Evolutionary conservation across 2,113 vertebrate genomes (phyloP), one percentile per base, ranked within the genome.

Genomic region (Scomber scombrus): DNA sequence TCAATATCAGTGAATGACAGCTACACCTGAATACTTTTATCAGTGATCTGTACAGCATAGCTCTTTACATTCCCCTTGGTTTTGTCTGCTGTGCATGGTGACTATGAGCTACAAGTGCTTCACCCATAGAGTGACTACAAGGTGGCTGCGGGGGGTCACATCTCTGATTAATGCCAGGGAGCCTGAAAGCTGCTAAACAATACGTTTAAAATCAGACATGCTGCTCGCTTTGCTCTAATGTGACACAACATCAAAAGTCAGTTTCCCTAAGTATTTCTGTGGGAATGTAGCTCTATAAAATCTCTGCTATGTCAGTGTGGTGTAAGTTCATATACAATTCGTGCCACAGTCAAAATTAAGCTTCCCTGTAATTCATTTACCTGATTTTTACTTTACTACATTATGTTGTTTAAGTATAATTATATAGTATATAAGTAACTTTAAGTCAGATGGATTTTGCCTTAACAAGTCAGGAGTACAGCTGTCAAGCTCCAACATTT

Each of bases 1-100:
- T 77, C 55, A 62, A 18, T 66, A 60, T 65, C 26, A 55, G 19
- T 75, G 34, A 69, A 52, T 50, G 51, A 49, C 55, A 58, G 62
- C 23, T 61, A 11, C 2, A 14, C 5, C 19, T 67, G 13, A 69
- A 73, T 54, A 54, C 78, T 64, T 56, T 34, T 3, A 63, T 51
- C 52, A 55, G 50, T 46, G 26, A 82, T 71, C n/a, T 16, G 49
- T 47, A 16, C 5, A 23, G 40, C 3, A 40, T 21, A 4, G 51
- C 29, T 40, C 61, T 69, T 70, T 71, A 65, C 19, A 69, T 14
- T 18, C 67, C 31, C 6, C 3, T 63, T 56, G 26, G 8, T 71
- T 68, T 71, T 49, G 31, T 61, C 40, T 52, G 47, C 15, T 31
- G 50, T 52, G 19, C 47, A 80, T 31, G 18, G 40, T 87, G 57